Evolutionary conservation across 2,797 vertebrate species (phyloP), one percentile per base, ranked within the genome.

Genomic region (Aratinga solstitialis): DNA sequence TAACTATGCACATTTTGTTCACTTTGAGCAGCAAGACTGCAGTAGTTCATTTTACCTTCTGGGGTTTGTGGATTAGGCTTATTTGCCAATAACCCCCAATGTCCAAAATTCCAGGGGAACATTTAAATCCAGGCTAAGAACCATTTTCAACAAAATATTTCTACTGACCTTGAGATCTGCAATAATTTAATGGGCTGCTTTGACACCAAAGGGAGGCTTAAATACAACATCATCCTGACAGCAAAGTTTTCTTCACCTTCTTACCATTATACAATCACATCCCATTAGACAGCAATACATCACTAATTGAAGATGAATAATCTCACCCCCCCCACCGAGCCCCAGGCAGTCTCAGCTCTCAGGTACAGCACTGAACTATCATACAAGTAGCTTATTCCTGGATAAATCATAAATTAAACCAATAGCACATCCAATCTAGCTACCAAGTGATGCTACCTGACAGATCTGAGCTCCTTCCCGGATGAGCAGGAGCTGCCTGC

Each of bases 331-430:
- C 42, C 11, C 23, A 34, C 24, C 32, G 38, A 82, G 51, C 88
- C 81, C 29, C 59, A 67, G 67, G 90, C 84, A 69, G 45, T 13
- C 38, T 65, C 62, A 79, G 84, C 67, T 90, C 53, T 78, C 75
- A 88, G 71, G 89, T 90, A 63, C 43, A 40, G 80, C 71, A 77
- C 56, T 23, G n/a, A 90, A 45, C 47, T 43, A 21, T 38, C 56
- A 67, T 0, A 73, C 47, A 69, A 89, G 50, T 56, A 89, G 80
- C 89, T 80, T 94, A 90, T 61, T 94, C 67, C 88, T 56, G 47
- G 47, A 71, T 53, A 90, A 95, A 71, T 73, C 86, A 87, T 19
- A 84, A 77, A 84, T 65, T n/a, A 74, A 91, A 77, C 43, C 77
- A 54, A 58, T 8, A 74, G 51, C 5, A 1, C 34, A 50, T 51